Evolutionary conservation across 1,140 invertebrate species (phyloP).

Genomic region (Trichonephila clavipes): DNA sequence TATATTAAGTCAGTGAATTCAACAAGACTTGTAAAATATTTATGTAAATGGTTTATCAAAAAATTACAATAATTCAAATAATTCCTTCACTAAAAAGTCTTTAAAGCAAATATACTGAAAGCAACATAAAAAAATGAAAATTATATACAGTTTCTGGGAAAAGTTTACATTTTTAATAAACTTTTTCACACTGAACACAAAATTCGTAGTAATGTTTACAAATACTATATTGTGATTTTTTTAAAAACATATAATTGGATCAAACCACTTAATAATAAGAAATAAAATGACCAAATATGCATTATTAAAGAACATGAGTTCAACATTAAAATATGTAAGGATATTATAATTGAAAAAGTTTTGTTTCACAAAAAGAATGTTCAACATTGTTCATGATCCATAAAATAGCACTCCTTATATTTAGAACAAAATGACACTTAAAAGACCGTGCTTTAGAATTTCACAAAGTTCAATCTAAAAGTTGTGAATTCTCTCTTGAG

Average conservation of each 20-base stretch:
- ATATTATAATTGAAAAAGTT: background rate
- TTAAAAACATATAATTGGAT: background rate
- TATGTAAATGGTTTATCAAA: background rate
- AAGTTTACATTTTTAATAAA: background rate
- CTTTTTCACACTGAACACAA: background rate
- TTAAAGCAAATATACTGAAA: background rate
- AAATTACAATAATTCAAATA: background rate
- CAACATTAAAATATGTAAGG: background rate
- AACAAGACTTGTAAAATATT: no score
- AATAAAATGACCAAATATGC: background rate
- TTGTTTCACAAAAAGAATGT: background rate
- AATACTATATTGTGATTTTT: background rate
- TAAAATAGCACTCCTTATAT: constrained; percentile 13
- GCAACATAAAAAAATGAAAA: background rate
- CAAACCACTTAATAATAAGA: background rate
- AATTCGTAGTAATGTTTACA: background rate
- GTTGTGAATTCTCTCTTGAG: background rate
- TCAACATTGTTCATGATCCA: background rate
- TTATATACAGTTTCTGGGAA: background rate
- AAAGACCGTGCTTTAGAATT: background rate
- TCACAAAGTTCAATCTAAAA: background rate
- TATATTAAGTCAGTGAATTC: background rate
- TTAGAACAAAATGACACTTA: background rate
- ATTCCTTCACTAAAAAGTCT: background rate
- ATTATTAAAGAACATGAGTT: background rate